Evolutionary conservation across 2,113 vertebrate species (phyloP), one percentile per base, ranked within the genome.

Genomic region (Progne subis): DNA sequence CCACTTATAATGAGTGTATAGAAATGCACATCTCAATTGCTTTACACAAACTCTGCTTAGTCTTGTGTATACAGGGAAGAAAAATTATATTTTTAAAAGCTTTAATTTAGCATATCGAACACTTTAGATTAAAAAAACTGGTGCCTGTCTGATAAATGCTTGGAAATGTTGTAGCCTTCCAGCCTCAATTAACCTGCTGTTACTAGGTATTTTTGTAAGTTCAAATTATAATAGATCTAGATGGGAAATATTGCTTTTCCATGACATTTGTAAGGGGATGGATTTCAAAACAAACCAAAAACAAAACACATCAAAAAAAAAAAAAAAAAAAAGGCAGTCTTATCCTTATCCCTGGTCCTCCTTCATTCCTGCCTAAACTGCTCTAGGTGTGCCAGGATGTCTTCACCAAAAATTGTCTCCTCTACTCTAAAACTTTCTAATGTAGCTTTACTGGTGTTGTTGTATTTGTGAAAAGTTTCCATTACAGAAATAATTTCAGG

Each of bases 91-190:
- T 76, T 96, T 86, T 64, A 53, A 93, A 78, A 84, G 56, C 28
- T 86, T 93, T 88, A 75, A 71, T 86, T 83, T 86, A 19, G 37
- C 16, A 84, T 82, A 79, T 84, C 82, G 60, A 84, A 94, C 75
- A 82, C 14, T 84, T 37, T 37, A 50, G 56, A 75, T 78, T 75
- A 71, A 67, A 92, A 92, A 72, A 49, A 37, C 34, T n/a, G 14
- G 52, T 53, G 52, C 80, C 41, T 81, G 34, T 70, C 79, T 86
- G 31, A 82, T 82, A 92, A 88, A 86, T 41, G 39, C 24, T 50
- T 80, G 25, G 47, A 91, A 91, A 80, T 65, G 34, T 59, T 59
- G 28, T 72, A 74, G 41, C 59, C 24, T 95, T 86, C 28, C 39
- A 83, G 34, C 47, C 64, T 49, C 56, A 81, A 86, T 77, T 71